A percentile compares a stretch with the other conserved stretches of the same genome.
These are phyloP conservation scores for Seira musarum DNA, from an alignment of 2,888 invertebrate species.

Conservation along the genomic window DNA sequence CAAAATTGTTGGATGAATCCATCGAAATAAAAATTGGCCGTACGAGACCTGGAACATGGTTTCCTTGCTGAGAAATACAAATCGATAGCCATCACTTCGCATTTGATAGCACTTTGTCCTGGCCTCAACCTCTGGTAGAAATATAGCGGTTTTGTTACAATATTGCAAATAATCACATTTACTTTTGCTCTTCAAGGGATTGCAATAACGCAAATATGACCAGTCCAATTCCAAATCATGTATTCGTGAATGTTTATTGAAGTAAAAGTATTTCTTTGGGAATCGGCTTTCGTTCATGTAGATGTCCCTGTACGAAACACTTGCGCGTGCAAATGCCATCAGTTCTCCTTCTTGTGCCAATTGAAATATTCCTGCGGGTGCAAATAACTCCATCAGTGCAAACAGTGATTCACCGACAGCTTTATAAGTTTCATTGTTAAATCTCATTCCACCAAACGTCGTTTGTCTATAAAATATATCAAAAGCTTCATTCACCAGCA, in stretches of 20 bases:
- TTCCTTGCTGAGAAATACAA: constrained; percentile 16
- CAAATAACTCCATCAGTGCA: no score
- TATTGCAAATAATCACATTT: no score
- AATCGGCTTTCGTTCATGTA: no score
- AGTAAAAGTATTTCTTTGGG: no score
- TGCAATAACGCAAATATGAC: no score
- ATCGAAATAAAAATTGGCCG: neutral
- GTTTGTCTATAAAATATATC: constrained; percentile 14
- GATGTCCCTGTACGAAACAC: neutral
- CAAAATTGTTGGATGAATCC: neutral
- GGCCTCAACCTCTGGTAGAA: no score
- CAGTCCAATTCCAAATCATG: no score
- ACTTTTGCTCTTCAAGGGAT: no score
- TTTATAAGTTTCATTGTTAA: no score
- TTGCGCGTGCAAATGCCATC: neutral
- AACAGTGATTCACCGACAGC: no score
- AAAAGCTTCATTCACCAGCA: constrained; percentile 4
- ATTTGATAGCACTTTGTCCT: constrained; percentile 13
- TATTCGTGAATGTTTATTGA: no score
- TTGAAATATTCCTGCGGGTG: no score
- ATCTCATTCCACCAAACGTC: neutral
- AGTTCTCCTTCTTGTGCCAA: constrained; percentile 12
- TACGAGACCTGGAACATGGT: neutral
- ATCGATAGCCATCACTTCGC: neutral
- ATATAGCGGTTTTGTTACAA: constrained; percentile 21